Percentiles rank a stretch among this genome's conserved stretches.
phyloP scores from a whole-genome alignment of 2,113 vertebrate species.

The Oryzias curvinotus region DNA sequence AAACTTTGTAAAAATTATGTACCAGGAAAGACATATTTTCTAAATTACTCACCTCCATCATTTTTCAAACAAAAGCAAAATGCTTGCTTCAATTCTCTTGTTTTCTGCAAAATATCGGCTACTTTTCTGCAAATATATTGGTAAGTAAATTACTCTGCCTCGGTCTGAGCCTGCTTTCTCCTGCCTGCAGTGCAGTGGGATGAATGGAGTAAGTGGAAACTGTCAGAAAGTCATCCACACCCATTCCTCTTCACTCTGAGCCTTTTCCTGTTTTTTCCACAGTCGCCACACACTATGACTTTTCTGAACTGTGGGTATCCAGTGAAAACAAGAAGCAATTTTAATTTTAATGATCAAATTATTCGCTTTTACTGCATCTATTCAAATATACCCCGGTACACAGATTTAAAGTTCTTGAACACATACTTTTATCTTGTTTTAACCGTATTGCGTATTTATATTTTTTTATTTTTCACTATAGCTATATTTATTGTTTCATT shows the following conservation, averaged over 20 bases:
- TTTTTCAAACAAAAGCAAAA: not conserved
- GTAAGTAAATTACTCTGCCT: too few species aligned
- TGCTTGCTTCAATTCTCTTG: slow-evolving; percentile 7
- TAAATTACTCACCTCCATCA: slow-evolving; percentile 66
- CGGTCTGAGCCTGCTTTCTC: too few species aligned
- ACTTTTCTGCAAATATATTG: too few species aligned
- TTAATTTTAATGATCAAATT: too few species aligned
- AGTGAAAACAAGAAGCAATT: too few species aligned
- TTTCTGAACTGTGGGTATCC: not conserved
- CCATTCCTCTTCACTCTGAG: slow-evolving; percentile 61
- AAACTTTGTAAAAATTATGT: not conserved
- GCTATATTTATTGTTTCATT: too few species aligned
- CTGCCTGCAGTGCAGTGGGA: slow-evolving; percentile 36
- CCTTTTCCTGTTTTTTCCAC: slow-evolving; percentile 73
- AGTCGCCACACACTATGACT: slow-evolving; percentile 21
- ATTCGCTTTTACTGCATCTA: not conserved
- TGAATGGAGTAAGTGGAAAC: slow-evolving; percentile 68
- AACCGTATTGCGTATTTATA: too few species aligned
- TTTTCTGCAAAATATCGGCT: slow-evolving; percentile 37
- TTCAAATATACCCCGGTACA: not conserved
- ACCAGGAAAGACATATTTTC: too few species aligned
- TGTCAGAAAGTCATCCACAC: slow-evolving; percentile 61
- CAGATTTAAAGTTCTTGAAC: not conserved
- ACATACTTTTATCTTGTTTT: not conserved
- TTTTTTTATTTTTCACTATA: too few species aligned